These are phyloP conservation scores for Rhadina sibilatrix DNA, from an alignment of 2,113 vertebrate species.

Conservation along the genomic window DNA sequence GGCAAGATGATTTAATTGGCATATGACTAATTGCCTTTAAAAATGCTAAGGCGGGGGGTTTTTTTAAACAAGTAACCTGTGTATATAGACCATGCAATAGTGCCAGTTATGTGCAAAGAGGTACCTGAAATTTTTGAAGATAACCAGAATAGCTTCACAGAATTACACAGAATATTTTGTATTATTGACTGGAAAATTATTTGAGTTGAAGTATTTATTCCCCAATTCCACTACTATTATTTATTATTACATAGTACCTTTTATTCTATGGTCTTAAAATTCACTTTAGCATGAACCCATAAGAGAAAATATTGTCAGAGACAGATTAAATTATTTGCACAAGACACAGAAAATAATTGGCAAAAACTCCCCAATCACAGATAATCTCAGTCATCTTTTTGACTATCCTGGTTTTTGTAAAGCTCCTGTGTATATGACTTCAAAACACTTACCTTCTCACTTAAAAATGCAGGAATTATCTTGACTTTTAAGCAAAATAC, in stretches of 20 bases:
- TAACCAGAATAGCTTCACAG: not conserved
- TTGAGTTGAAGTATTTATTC: not conserved
- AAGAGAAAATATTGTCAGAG: not conserved
- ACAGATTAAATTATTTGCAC: not conserved
- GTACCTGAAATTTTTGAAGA: not conserved
- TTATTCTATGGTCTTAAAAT: not conserved
- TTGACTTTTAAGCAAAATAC: not conserved
- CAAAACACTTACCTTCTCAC: not conserved
- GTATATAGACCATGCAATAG: not conserved
- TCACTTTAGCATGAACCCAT: not conserved
- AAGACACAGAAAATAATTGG: not conserved
- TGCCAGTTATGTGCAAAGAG: not conserved
- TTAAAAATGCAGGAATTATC: not conserved
- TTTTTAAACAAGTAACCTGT: not conserved
- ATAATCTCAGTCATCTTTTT: not conserved
- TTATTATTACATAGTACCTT: not conserved
- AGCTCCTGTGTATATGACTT: not conserved
- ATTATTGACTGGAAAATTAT: not conserved
- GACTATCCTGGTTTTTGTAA: not conserved
- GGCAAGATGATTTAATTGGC: conserved; percentile 28
- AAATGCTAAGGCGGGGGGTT: not conserved
- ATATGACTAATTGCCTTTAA: conserved; percentile 36
- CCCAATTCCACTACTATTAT: not conserved
- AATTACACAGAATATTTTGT: not conserved
- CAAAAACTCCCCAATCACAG: not conserved